Percentiles rank a stretch among this genome's conserved stretches.
Evolutionary conservation across 2,797 vertebrate genomes (phyloP).

Genomic region (Coendou prehensilis): DNA sequence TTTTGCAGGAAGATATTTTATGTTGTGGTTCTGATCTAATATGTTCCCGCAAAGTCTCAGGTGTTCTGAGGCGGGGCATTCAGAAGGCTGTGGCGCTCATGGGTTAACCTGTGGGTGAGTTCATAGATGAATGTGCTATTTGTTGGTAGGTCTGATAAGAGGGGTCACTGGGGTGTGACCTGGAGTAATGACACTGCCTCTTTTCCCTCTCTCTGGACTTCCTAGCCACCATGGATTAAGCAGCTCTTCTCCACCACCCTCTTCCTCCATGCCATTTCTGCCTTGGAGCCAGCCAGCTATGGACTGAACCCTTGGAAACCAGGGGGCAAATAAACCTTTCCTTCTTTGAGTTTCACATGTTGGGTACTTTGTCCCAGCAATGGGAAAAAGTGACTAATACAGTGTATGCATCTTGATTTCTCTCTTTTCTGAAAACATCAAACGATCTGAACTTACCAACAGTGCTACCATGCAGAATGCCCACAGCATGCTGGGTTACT

Average conservation of each 20-base stretch:
- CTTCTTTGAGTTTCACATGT: background rate
- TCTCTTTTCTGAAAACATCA: background rate
- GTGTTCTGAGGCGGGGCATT: background rate
- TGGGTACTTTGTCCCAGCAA: background rate
- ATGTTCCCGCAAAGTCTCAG: background rate
- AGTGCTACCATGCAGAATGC: background rate
- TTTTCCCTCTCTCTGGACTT: background rate
- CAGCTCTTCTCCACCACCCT: background rate
- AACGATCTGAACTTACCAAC: background rate
- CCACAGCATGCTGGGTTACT: background rate
- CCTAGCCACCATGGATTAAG: background rate
- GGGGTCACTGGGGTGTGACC: background rate
- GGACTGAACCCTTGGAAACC: background rate
- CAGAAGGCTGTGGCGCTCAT: background rate
- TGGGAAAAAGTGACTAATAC: background rate
- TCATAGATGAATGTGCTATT: background rate
- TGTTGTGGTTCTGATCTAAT: background rate
- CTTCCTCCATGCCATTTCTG: background rate
- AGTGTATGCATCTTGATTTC: background rate
- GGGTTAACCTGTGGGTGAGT: no score
- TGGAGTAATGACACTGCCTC: no score
- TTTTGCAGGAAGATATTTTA: constrained; percentile 29
- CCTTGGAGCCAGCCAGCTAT: background rate
- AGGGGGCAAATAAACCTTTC: background rate
- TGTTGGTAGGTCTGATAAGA: background rate